Base-by-base conservation (phyloP, 2,113 vertebrate genomes). In the Lepisosteus oculatus region DNA sequence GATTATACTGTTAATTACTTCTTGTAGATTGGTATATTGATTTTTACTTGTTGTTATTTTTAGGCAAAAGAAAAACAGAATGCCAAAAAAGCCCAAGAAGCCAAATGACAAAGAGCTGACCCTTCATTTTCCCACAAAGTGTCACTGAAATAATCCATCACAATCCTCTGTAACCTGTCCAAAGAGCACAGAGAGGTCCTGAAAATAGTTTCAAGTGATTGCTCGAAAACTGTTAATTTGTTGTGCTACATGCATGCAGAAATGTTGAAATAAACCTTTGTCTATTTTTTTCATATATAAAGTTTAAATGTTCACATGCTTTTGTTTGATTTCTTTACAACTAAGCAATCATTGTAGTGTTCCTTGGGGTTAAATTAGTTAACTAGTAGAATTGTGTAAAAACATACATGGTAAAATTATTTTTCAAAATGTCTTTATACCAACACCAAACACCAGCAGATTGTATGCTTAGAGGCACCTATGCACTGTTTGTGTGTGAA, bases 1-100 rank as follows among this genome's bases (percentile, higher is more conserved):
- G 29, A 29, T 29, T 29, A 29, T 29, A 29, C 29, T 29, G 29
- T 29, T 29, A 29, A 29, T 29, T 29, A 29, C 29, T 29, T 29
- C 29, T 29, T 29, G 29, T 29, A 29, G 29, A 29, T 29, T 29
- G 29, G 29, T 29, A 2, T 29, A 29, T 29, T 29, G 29, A 29
- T 2, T 29, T 61, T 8, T 29, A 29, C 29, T 66, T 14, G 5
- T 77, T 83, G 29, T 85, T 85, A 78, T 81, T 85, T 85, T 63
- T 76, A 99, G 97, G 97, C 97, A 0, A 99, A 99, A 88, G 97
- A 98, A 90, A 99, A 99, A 86, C 96, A 99, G 87, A 95, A 94
- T 77, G 92, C 95, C 86, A 98, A 97, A 91, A 98, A 97, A 90
- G 92, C 91, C 74, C 97, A 98, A 88, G 97, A 98, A 84, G 94